A percentile compares a stretch with the other conserved stretches of the same genome.
Evolutionary conservation across 2,888 invertebrate species (phyloP).

Genomic region (Zaprionus lineosus): DNA sequence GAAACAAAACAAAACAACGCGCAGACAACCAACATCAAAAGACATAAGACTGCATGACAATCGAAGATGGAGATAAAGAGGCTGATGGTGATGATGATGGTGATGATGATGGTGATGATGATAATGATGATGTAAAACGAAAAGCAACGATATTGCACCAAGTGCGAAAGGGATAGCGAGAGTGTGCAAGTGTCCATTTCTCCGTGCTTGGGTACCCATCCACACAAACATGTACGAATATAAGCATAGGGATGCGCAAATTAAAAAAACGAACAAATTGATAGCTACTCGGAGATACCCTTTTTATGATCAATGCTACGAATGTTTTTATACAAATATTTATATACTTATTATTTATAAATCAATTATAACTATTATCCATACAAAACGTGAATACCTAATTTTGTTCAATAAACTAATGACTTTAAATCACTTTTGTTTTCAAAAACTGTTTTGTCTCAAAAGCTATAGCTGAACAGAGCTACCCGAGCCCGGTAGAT

Average conservation of each 20-base stretch:
- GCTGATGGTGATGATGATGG: background rate
- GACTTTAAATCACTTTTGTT: too few relatives aligned
- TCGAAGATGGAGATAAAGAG: constrained; percentile 3
- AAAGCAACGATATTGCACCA: background rate
- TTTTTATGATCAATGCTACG: background rate
- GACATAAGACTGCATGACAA: constrained; percentile 34
- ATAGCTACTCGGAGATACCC: too few relatives aligned
- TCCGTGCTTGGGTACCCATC: constrained; percentile 9
- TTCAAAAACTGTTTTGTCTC: too few relatives aligned
- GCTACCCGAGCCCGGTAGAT: too few relatives aligned
- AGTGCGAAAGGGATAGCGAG: background rate
- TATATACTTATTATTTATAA: background rate
- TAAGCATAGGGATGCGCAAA: background rate
- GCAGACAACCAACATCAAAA: constrained; percentile 37
- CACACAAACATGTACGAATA: background rate
- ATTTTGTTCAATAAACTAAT: too few relatives aligned
- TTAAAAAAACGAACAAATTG: background rate
- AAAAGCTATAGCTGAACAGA: too few relatives aligned
- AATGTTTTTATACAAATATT: background rate
- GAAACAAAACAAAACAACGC: constrained; percentile 33
- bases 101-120: background rate
- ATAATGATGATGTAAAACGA: background rate
- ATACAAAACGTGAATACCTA: background rate
- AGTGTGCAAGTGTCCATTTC: constrained; percentile 10
- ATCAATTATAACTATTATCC: background rate